Evolutionary conservation across 1,140 invertebrate genomes (phyloP), one percentile per base, ranked within the genome.

Genomic region (Portunus trituberculatus): DNA sequence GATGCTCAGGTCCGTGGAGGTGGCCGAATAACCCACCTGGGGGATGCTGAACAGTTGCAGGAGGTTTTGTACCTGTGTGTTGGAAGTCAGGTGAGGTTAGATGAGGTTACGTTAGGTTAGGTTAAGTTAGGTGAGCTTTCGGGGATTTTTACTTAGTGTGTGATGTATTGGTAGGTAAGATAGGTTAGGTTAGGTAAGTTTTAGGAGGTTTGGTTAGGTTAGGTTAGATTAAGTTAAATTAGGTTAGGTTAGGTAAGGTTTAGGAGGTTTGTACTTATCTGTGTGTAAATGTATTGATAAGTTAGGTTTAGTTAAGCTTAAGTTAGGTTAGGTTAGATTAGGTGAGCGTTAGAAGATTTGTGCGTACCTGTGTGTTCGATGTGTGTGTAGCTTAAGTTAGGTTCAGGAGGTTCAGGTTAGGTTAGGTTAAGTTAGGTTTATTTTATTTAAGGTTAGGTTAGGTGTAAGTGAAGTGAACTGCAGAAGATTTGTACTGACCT

Each of bases 11-110:
- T 98, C 98, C 96, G 97, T 97, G 52, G 98, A 98, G 10, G 98
- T 99, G 6, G 98, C 98, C 1, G 98, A 98, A 97, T 98, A 99
- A 25, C 98, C 98, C 96, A 98, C 98, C 97, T 98, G 98, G 0
- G 98, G 98, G 95, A 98, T 98, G 96, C 98, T 97, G 96, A 98
- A 98, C 4, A 98, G 97, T 96, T 98, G 98, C 48, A 99, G 97
- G 46, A 99, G 97, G 97, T 99, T 99, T 97, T 98, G 98, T 12
- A 99, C 98, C 96, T 96, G 95, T n/a, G 32, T 82, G 29, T 46
- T 12, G n/a, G 45, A 20, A 25, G 20, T 3, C 52, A 28, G 46
- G n/a, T 12, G 25, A 16, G 93, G 32, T 29, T 4, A 29, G 39
- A 29, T 12, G 31, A 46, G 76, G 82, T 16, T 16, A 76, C 12